Conservation (phyloP, 1,140 invertebrate genomes). For the Nasonia longicornis region DNA sequence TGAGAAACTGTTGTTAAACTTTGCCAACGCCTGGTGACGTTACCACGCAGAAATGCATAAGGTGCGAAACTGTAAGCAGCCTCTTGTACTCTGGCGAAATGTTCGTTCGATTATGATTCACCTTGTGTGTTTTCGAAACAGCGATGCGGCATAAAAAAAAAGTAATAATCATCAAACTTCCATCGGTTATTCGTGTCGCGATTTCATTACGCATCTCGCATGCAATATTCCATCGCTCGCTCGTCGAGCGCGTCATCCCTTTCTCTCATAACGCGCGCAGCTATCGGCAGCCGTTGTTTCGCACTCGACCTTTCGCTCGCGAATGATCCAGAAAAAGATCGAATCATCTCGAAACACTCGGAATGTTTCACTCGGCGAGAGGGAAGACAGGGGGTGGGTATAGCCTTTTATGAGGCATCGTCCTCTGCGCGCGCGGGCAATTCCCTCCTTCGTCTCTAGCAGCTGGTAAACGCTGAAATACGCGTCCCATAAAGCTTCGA, state of each 20-base stretch:
- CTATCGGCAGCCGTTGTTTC: too few relatives aligned
- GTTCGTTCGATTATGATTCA: not conserved
- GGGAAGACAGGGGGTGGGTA: not conserved
- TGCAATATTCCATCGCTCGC: too few relatives aligned
- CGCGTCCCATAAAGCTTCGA: constrained; percentile 20
- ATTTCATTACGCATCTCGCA: too few relatives aligned
- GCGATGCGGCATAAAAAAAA: too few relatives aligned
- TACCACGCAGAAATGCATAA: constrained; percentile 5
- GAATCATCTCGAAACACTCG: not conserved
- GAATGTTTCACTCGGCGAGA: not conserved
- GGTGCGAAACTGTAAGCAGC: too few relatives aligned
- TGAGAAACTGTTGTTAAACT: constrained; percentile 45
- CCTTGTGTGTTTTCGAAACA: too few relatives aligned
- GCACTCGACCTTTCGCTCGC: not conserved
- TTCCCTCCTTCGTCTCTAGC: not conserved
- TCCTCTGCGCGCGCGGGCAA: not conserved
- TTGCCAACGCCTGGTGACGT: constrained; percentile 27
- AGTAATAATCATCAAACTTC: too few relatives aligned
- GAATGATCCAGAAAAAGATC: constrained; percentile 1
- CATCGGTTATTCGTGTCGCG: too few relatives aligned
- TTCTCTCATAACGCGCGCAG: too few relatives aligned
- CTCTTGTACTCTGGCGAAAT: not conserved
- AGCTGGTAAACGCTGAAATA: constrained; percentile 12
- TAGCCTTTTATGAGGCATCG: not conserved
- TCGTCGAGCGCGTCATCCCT: too few relatives aligned